phyloP scores from a whole-genome alignment of 2,113 vertebrate genomes.

The Ophiodon elongatus region DNA sequence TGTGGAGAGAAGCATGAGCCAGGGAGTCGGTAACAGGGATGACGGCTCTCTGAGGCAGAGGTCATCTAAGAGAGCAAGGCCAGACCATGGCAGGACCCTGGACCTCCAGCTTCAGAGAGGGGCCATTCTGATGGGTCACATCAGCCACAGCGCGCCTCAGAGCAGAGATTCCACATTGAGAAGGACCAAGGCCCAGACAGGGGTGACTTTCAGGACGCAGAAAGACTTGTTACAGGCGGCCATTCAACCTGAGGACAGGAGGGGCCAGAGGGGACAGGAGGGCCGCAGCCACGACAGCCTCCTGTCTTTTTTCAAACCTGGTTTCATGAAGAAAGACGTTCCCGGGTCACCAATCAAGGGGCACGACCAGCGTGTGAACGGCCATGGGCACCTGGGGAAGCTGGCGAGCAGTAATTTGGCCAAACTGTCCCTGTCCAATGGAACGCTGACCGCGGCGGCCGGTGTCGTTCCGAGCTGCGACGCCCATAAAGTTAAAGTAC shows the following conservation, averaged over 20 bases:
- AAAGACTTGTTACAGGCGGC: constrained; percentile 56
- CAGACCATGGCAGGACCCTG: constrained; percentile 69
- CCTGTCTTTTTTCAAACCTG: constrained; percentile 81
- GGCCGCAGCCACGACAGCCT: constrained; percentile 78
- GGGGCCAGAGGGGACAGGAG: constrained; percentile 58
- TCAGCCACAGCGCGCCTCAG: constrained; percentile 73
- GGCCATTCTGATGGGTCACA: constrained; percentile 43
- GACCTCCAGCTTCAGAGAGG: constrained; percentile 72
- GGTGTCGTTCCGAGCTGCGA: constrained; percentile 31
- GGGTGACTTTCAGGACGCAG: constrained; percentile 42
- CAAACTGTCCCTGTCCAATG: constrained; percentile 78
- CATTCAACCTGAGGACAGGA: constrained; percentile 51
- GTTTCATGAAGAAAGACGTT: constrained; percentile 83
- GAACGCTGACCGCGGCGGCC: constrained; percentile 63
- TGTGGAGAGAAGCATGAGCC: constrained; percentile 55
- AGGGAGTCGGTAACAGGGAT: constrained; percentile 68
- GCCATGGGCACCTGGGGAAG: constrained; percentile 57
- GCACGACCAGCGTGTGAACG: constrained; percentile 56
- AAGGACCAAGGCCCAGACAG: constrained; percentile 50
- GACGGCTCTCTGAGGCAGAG: constrained; percentile 72
- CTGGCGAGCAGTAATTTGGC: constrained; percentile 46
- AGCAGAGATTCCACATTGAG: constrained; percentile 82
- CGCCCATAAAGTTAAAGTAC: constrained; percentile 47
- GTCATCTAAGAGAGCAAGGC: constrained; percentile 75
- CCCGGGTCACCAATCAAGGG: constrained; percentile 60